phyloP scores from a whole-genome alignment of 2,888 invertebrate species.

The Nomada fabriciana region DNA sequence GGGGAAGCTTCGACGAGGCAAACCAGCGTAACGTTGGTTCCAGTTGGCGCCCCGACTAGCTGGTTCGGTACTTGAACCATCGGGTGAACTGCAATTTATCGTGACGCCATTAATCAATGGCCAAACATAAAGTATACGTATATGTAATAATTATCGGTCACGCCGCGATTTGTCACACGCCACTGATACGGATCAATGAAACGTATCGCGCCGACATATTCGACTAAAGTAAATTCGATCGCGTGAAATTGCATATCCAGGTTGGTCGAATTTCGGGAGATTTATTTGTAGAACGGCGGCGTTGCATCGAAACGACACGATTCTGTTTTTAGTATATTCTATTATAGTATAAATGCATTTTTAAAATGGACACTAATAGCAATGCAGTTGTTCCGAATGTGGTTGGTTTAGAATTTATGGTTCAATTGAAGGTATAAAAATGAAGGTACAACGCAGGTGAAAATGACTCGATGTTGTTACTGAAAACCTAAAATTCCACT shows the following conservation, averaged over 20 bases:
- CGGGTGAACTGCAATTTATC: slow-evolving; percentile 91
- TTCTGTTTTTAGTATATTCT: not conserved
- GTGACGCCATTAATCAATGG: slow-evolving; percentile 66
- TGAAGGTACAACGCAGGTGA: too few relatives aligned
- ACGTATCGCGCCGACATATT: slow-evolving; percentile 38
- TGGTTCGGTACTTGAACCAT: slow-evolving; percentile 97
- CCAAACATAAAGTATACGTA: slow-evolving; percentile 46
- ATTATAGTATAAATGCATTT: too few relatives aligned
- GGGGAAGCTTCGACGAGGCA: slow-evolving; percentile 96
- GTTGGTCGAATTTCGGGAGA: not conserved
- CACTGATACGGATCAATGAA: slow-evolving; percentile 31
- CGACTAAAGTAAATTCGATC: slow-evolving; percentile 43
- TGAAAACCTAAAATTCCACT: too few relatives aligned
- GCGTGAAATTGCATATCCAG: not conserved
- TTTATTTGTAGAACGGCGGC: not conserved
- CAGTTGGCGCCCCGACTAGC: slow-evolving; percentile 94
- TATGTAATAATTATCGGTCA: slow-evolving; percentile 56
- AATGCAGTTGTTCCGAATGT: too few relatives aligned
- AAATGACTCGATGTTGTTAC: too few relatives aligned
- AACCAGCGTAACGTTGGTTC: slow-evolving; percentile 94
- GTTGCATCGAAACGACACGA: not conserved
- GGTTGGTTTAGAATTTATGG: too few relatives aligned
- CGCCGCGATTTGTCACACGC: slow-evolving; percentile 40
- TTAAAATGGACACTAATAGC: too few relatives aligned
- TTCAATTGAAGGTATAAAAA: too few relatives aligned